Evolutionary conservation across 2,113 vertebrate species (phyloP).

Genomic region (Paraplagusia blochii): DNA sequence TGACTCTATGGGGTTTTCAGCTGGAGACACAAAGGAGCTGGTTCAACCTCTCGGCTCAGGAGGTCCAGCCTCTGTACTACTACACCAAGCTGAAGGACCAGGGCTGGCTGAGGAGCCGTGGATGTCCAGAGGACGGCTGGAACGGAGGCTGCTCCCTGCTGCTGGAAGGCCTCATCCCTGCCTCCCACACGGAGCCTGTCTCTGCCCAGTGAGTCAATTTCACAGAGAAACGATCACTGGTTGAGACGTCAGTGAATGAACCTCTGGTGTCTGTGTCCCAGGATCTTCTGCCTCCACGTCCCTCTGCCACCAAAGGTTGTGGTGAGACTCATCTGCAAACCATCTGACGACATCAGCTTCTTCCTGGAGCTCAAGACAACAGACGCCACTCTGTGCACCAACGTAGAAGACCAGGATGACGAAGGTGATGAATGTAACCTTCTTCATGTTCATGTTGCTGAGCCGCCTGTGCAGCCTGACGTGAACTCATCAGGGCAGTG

Average conservation of each 20-base stretch:
- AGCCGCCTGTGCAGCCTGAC: too few relatives aligned
- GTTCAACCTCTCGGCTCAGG: conserved; percentile 86
- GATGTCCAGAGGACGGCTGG: conserved; percentile 85
- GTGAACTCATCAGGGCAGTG: too few relatives aligned
- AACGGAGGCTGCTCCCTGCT: conserved; percentile 85
- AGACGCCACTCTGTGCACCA: conserved; percentile 44
- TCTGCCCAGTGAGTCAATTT: conserved; percentile 73
- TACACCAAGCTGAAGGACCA: conserved; percentile 28
- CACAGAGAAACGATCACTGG: too few relatives aligned
- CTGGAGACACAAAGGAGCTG: conserved; percentile 76
- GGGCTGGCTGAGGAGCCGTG: conserved; percentile 74
- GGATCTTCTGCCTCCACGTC: conserved; percentile 87
- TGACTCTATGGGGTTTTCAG: conserved; percentile 56
- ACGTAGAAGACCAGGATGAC: conserved; percentile 28
- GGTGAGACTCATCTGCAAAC: conserved; percentile 82
- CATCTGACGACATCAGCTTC: conserved; percentile 56
- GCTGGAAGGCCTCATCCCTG: conserved; percentile 78
- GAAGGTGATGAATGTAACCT: conserved; percentile 43
- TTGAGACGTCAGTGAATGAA: neutral
- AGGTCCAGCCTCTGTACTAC: conserved; percentile 83
- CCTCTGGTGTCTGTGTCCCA: conserved; percentile 44
- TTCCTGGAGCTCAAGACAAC: conserved; percentile 79
- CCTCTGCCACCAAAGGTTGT: conserved; percentile 72
- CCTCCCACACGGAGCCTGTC: conserved; percentile 40
- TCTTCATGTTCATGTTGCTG: too few relatives aligned